Base-by-base conservation (phyloP, 1,140 invertebrate genomes). In the Diachasma alloeum region DNA sequence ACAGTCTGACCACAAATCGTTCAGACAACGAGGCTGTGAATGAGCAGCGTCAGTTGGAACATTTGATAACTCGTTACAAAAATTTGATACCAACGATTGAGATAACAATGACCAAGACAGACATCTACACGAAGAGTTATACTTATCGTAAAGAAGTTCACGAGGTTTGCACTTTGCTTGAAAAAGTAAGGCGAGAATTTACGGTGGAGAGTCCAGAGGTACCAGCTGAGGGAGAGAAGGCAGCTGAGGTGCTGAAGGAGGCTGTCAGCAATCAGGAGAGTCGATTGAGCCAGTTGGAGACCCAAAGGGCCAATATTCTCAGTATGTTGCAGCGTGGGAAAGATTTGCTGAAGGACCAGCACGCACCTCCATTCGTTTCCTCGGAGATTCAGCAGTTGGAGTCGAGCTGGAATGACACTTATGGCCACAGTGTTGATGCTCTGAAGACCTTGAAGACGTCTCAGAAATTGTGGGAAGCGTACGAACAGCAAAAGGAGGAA, bases 81-180 rank as follows among this genome's bases (percentile, higher is more conserved):
- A 95, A 95, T 80, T 90, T 99, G 0, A 96, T 98, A 81, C 97
- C 97, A 1, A 95, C 94, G 0, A 96, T 98, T 79, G 97, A 98
- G 85, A 94, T 97, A 26, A 97, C 96, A 0, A 95, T 97, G 92
- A 94, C 96, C 0, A 96, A 96, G 87, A 97, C 97, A 0, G 96
- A 97, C 81, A 94, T 97, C 0, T 95, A 97, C 82, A 96, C 96
- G 6, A 96, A 96, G 86, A 98, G 97, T 86, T 98, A 97, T 86
- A 95, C 95, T 0, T 98, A 97, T 84, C 91, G 95, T 63, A 94
- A 96, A 82, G 96, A 97, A 87, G 94, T 98, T 0, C 93, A 94
- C 76, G 95, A 97, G 90, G 94, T 97, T 19, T 95, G 95, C 74
- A 93, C 93, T 59, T 89, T 96, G 63, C 84, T 96, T 44, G 93